Percentiles rank a stretch among this genome's conserved stretches.
Evolutionary conservation across 2,113 vertebrate genomes (phyloP).

Genomic region (Regulus satrapa): DNA sequence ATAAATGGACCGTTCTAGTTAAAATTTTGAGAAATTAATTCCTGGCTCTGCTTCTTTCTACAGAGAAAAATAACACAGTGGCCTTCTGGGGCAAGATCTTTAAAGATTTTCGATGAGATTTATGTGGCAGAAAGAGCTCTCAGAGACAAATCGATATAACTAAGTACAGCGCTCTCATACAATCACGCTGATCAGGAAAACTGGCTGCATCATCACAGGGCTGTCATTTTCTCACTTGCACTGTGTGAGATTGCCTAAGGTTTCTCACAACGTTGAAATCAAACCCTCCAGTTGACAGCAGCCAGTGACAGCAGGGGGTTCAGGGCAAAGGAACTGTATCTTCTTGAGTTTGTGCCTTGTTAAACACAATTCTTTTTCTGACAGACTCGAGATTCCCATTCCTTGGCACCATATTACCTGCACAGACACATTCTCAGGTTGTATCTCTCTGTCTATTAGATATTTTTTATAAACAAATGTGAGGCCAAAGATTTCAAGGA

Average conservation of each 20-base stretch:
- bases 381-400: background rate
- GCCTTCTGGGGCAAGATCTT: slow-evolving; percentile 68
- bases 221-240: slow-evolving; percentile 65
- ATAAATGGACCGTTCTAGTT: slow-evolving; percentile 27
- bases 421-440: background rate
- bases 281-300: slow-evolving; percentile 15
- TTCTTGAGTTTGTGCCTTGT: background rate
- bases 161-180: slow-evolving; percentile 60
- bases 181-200: slow-evolving; percentile 68
- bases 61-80: slow-evolving; percentile 42
- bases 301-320: background rate
- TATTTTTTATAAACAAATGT: background rate
- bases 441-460: background rate
- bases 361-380: background rate
- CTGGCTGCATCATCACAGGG: slow-evolving; percentile 20
- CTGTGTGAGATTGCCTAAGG: slow-evolving; percentile 14
- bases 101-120: slow-evolving; percentile 73
- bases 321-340: background rate
- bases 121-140: slow-evolving; percentile 70
- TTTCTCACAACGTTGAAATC: slow-evolving; percentile 51
- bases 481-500: background rate
- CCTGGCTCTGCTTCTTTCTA: slow-evolving; percentile 47
- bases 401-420: background rate
- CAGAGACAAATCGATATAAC: slow-evolving; percentile 75
- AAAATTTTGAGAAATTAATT: slow-evolving; percentile 59